phyloP scores from a whole-genome alignment of 2,797 vertebrate species.

The Cyclura pinguis region DNA sequence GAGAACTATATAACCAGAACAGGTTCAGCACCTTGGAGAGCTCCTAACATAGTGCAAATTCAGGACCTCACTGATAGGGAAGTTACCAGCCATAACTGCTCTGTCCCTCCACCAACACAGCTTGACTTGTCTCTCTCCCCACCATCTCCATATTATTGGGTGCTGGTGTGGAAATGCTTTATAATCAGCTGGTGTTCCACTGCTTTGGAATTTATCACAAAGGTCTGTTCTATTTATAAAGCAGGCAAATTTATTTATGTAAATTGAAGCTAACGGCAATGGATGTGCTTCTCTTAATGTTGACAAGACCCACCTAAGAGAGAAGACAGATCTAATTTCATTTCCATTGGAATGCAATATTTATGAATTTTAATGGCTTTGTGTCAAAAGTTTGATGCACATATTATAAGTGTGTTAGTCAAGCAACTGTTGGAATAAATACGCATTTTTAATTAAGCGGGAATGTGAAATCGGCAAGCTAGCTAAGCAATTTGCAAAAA shows the following conservation, averaged over 20 bases:
- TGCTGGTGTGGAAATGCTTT: conserved; percentile 50
- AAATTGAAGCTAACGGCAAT: conserved; percentile 55
- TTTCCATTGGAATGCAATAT: conserved; percentile 70
- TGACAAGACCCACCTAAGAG: conserved; percentile 56
- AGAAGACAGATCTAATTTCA: conserved; percentile 69
- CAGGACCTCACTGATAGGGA: too few species aligned
- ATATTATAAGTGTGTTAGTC: conserved; percentile 50
- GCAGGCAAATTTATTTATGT: conserved; percentile 65
- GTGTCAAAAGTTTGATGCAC: conserved; percentile 54
- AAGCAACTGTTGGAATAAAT: conserved; percentile 58
- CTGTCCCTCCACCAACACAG: background rate
- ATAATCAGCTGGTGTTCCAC: conserved; percentile 41
- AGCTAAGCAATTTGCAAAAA: conserved; percentile 31
- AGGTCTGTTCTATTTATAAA: conserved; percentile 57
- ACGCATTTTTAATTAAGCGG: conserved; percentile 65
- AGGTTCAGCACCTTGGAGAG: too few species aligned
- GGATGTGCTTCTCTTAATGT: conserved; percentile 54
- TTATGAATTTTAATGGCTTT: conserved; percentile 68
- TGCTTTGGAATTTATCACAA: conserved; percentile 39
- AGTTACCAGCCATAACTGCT: too few species aligned
- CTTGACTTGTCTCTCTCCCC: too few species aligned
- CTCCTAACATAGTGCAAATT: too few species aligned
- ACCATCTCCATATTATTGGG: conserved; percentile 8
- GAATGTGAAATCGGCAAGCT: conserved; percentile 53
- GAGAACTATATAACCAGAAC: too few species aligned